Evolutionary conservation across 2,113 vertebrate species (phyloP), one percentile per base, ranked within the genome.

Genomic region (Haplochromis burtoni): DNA sequence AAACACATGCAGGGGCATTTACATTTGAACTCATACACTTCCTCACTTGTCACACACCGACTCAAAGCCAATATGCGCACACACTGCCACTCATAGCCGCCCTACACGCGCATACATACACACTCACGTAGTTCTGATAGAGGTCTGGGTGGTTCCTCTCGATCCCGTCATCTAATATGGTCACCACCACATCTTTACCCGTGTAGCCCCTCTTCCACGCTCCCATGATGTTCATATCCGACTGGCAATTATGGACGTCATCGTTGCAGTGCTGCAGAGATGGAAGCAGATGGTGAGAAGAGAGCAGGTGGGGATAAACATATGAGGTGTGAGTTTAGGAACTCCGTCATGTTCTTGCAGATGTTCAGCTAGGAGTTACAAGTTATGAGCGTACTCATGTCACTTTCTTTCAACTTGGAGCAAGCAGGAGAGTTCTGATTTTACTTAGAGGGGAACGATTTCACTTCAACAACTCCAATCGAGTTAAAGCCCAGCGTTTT

Each of bases 171-270:
- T 99, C 99, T 91, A 99, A 94, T 87, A 99, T 99, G 61, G 99
- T 99, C 87, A 99, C 98, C 90, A 99, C 98, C 26, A 99, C 97
- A 10, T 99, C 97, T 96, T 98, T 99, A 29, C 99, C 99, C 5
- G 99, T 99, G 95, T 99, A 99, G 90, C 99, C 99, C 92, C 97
- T 97, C 93, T 97, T 99, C 99, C 99, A 99, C n/a, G 99, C 99
- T 31, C 98, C 98, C 94, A 99, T 97, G 80, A 99, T 98, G 94
- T 99, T 99, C 99, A 99, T 99, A 94, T 99, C 98, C 4, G 98
- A 99, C 86, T 99, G 98, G 94, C 99, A 99, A 91, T 98, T 98
- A 71, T 99, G 97, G 6, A 97, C 97, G 71, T 98, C 98, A 79
- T 99, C 99, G 31, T 97, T 99, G 96, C 99, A 99, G 94, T 99